A percentile compares a stretch with the other conserved stretches of the same genome.
Evolutionary conservation across 1,140 invertebrate species (phyloP).

Genomic region (Cyrtorhinus lividipennis): DNA sequence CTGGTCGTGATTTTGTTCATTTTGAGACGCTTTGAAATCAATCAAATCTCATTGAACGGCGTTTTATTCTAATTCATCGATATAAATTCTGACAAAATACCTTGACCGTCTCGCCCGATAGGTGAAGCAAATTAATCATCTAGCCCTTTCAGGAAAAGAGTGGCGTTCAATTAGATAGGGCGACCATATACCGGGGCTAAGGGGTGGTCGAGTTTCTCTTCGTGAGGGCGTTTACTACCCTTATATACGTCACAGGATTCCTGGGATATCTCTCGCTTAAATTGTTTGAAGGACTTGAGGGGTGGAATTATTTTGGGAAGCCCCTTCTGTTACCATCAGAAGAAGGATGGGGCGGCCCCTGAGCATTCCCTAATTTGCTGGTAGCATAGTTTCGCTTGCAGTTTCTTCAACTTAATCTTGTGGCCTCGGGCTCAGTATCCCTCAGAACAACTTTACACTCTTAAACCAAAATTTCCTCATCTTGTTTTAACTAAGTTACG

Average conservation of each 20-base stretch:
- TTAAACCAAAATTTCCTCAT: neutral
- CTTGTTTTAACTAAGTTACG: neutral
- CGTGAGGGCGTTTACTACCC: neutral
- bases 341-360: neutral
- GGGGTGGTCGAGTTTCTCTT: no score
- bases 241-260: neutral
- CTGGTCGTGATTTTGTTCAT: no score
- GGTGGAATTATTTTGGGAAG: neutral
- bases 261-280: neutral
- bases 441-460: neutral
- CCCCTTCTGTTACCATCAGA: neutral
- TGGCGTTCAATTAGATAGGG: no score
- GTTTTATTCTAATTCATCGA: no score
- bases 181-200: no score
- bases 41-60: no score
- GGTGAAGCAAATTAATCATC: no score
- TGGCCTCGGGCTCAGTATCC: neutral
- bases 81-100: no score
- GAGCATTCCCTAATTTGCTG: neutral
- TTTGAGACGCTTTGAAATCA: no score
- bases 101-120: no score
- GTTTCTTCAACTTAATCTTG: neutral
- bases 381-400: neutral
- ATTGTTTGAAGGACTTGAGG: neutral
- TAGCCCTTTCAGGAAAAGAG: no score